phyloP scores from a whole-genome alignment of 2,113 vertebrate genomes.

The Muntiacus muntjak region DNA sequence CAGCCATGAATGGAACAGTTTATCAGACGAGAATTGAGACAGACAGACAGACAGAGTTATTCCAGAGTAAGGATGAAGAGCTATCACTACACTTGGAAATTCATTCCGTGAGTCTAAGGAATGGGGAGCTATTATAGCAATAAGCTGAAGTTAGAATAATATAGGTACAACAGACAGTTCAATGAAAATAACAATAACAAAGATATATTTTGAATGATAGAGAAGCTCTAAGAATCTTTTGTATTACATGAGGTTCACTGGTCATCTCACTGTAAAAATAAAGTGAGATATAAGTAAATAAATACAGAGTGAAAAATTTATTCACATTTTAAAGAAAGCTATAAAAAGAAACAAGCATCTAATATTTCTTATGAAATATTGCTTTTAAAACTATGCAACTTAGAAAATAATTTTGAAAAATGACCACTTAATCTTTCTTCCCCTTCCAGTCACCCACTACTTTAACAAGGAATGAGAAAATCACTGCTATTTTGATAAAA shows the following conservation, averaged over 20 bases:
- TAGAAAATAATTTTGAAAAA: slow-evolving; percentile 3
- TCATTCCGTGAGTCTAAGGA: neutral
- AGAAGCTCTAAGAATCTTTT: neutral
- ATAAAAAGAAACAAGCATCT: neutral
- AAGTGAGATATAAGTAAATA: neutral
- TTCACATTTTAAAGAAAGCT: neutral
- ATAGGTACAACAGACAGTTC: neutral
- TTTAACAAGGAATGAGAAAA: neutral
- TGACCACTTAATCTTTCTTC: neutral
- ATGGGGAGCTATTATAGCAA: neutral
- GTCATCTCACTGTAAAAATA: neutral
- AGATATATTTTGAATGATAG: neutral
- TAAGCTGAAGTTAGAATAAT: neutral
- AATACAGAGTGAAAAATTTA: neutral
- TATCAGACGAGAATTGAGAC: neutral
- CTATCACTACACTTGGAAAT: neutral
- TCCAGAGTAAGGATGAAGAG: neutral
- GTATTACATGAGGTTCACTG: neutral
- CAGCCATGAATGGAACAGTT: neutral
- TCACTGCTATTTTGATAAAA: neutral
- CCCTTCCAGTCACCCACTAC: neutral
- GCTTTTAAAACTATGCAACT: neutral
- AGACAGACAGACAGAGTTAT: neutral
- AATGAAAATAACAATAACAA: neutral
- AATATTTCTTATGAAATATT: neutral